These are phyloP conservation scores for Rhabdomys pumilio DNA, from an alignment of 2,797 vertebrate genomes.

Conservation along the genomic window DNA sequence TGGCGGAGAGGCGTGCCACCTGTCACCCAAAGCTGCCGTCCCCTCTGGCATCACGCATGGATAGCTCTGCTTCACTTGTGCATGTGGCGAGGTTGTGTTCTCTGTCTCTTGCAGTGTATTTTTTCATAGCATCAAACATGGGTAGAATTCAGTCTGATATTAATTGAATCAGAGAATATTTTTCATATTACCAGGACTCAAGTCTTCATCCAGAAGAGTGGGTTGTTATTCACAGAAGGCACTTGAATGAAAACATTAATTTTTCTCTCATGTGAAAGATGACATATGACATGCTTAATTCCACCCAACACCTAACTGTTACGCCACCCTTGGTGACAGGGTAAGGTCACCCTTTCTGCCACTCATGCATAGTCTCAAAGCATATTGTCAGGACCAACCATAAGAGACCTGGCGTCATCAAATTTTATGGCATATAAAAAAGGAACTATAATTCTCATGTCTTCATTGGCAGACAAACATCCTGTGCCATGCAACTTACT, in stretches of 20 bases:
- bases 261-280: conserved; percentile 53
- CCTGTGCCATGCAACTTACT: neutral
- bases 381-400: neutral
- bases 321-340: conserved; percentile 17
- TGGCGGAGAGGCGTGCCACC: conserved; percentile 77
- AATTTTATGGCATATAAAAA: conserved; percentile 15
- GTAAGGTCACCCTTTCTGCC: conserved; percentile 53
- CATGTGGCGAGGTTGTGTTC: conserved; percentile 65
- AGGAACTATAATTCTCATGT: neutral
- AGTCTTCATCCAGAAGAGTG: conserved; percentile 42
- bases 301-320: neutral
- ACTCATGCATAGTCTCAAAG: conserved; percentile 17
- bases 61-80: conserved; percentile 74
- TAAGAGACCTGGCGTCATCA: neutral
- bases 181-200: neutral
- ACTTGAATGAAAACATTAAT: conserved; percentile 44
- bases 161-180: conserved; percentile 27
- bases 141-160: conserved; percentile 21
- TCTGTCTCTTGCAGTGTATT: conserved; percentile 72
- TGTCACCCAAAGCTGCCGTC: conserved; percentile 47
- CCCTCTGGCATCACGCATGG: conserved; percentile 68
- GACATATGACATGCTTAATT: conserved; percentile 31
- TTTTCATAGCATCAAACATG: conserved; percentile 15
- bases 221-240: neutral
- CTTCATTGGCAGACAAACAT: neutral